Evolutionary conservation across 1,140 invertebrate genomes (phyloP).

Genomic region (Acyrthosiphon pisum): DNA sequence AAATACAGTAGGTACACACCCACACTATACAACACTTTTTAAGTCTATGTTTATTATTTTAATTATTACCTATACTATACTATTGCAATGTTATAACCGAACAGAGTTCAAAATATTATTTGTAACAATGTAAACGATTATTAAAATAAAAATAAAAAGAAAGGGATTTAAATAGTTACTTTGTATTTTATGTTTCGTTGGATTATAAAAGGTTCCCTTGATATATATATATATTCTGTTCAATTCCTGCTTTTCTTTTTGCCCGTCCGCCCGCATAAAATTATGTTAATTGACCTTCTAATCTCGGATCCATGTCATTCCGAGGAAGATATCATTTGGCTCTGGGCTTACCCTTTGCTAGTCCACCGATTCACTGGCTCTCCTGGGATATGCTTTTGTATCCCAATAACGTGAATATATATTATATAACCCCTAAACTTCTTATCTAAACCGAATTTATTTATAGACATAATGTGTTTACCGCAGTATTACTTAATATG

Average conservation of each 20-base stretch:
- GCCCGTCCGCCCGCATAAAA: not conserved
- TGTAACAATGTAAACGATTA: not conserved
- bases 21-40: not conserved
- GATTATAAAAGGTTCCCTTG: not conserved
- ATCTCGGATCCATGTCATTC: constrained; percentile 32
- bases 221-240: not conserved
- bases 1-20: not conserved
- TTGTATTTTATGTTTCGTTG: not conserved
- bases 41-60: not conserved
- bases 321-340: constrained; percentile 35
- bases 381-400: constrained; percentile 26
- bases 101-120: constrained; percentile 22
- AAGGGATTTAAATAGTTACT: not conserved
- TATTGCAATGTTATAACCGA: not conserved
- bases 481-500: constrained; percentile 10
- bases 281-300: constrained; percentile 48
- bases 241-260: not conserved
- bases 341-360: not conserved
- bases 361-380: not conserved
- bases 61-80: not conserved
- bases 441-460: constrained; percentile 47
- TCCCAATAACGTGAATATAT: constrained; percentile 43
- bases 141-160: constrained; percentile 34
- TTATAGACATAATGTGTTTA: constrained; percentile 40
- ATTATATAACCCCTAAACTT: not conserved